Conservation (phyloP, 2,113 vertebrate species). For the Phoxinus phoxinus region DNA sequence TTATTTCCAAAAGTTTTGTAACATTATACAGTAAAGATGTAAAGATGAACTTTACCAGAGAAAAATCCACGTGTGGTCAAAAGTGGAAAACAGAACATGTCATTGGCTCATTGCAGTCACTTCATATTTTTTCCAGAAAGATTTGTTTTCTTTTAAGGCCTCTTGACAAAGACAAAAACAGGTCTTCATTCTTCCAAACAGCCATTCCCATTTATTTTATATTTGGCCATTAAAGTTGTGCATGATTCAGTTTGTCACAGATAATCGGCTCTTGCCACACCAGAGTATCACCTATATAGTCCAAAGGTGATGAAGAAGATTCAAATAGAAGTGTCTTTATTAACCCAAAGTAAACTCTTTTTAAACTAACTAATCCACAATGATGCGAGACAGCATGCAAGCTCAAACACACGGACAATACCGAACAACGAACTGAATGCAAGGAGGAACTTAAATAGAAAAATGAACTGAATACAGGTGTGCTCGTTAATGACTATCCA, state of each 20-base stretch:
- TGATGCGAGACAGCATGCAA: no score
- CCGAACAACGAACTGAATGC: no score
- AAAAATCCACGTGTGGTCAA: not conserved
- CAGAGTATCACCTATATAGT: not conserved
- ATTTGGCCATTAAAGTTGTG: slow-evolving; percentile 28
- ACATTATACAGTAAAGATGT: no score
- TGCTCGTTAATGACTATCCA: no score
- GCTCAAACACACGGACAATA: no score
- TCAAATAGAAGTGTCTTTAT: no score
- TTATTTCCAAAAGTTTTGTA: not conserved
- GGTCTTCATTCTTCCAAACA: slow-evolving; percentile 7
- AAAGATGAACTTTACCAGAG: not conserved
- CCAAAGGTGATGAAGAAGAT: no score
- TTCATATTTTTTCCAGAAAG: not conserved
- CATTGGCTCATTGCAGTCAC: not conserved
- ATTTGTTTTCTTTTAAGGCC: not conserved
- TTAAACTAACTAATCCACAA: no score
- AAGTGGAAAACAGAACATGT: not conserved
- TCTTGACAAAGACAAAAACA: not conserved
- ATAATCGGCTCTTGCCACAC: not conserved
- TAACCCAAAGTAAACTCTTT: no score
- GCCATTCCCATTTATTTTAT: slow-evolving; percentile 42
- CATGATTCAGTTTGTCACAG: slow-evolving; percentile 13
- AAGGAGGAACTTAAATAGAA: no score
- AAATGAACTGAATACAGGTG: no score